Conservation (phyloP, 2,113 vertebrate species). For the Oncorhynchus masou region DNA sequence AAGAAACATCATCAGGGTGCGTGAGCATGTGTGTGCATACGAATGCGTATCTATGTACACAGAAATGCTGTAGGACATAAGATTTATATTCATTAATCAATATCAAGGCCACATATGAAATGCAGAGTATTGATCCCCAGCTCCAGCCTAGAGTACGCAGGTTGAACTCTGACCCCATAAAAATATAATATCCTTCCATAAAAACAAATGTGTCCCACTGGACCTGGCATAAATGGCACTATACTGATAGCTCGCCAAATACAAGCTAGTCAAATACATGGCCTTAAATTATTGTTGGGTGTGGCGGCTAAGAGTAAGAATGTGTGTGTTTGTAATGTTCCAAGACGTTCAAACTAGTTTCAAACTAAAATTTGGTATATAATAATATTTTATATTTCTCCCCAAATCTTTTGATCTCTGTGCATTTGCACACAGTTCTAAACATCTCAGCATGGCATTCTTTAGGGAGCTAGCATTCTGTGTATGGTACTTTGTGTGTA, state of each 20-base stretch:
- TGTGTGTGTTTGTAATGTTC: not conserved
- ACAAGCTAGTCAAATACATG: not conserved
- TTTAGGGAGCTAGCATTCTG: not conserved
- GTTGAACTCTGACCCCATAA: conserved; percentile 62
- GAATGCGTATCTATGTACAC: not conserved
- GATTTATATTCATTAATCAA: conserved; percentile 65
- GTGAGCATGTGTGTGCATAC: no score
- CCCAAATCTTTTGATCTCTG: not conserved
- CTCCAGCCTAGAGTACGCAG: conserved; percentile 35
- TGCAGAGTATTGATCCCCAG: conserved; percentile 60
- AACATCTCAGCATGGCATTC: not conserved
- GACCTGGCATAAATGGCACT: no score
- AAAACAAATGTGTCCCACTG: conserved; percentile 46
- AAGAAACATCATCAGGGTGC: no score
- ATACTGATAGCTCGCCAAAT: no score
- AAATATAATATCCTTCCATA: conserved; percentile 58
- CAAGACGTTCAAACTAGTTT: not conserved
- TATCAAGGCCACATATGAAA: conserved; percentile 50
- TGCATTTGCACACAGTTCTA: not conserved
- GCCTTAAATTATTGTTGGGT: conserved; percentile 16
- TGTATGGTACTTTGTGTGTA: not conserved
- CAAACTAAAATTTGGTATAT: not conserved
- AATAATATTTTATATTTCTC: not conserved
- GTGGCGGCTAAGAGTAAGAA: not conserved
- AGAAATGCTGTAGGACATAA: conserved; percentile 36